Conservation (phyloP, 2,888 invertebrate species). For the Anodontia alba region DNA sequence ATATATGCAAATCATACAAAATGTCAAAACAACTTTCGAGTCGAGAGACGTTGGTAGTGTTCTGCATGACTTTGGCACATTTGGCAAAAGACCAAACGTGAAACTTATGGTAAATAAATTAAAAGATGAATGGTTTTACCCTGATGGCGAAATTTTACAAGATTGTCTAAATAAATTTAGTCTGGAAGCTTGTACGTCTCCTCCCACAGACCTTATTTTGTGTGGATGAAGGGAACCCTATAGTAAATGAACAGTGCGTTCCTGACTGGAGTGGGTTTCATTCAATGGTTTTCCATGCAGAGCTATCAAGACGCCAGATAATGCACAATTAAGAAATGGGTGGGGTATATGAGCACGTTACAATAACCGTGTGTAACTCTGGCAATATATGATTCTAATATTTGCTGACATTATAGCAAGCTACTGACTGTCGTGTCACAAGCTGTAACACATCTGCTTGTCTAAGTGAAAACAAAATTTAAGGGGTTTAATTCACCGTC, state of each 20-base stretch:
- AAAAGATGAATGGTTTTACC: neutral
- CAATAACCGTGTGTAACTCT: too few species aligned
- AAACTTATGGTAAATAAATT: neutral
- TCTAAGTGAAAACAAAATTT: too few species aligned
- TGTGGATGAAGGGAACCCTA: neutral
- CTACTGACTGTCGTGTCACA: too few species aligned
- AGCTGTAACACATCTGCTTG: too few species aligned
- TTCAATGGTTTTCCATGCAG: too few species aligned
- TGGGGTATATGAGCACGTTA: neutral
- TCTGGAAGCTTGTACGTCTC: neutral
- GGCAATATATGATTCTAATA: too few species aligned
- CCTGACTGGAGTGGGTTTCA: constrained; percentile 7
- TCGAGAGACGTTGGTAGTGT: neutral
- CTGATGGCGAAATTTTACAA: too few species aligned
- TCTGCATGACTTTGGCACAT: neutral
- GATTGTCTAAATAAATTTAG: neutral
- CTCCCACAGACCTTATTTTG: neutral
- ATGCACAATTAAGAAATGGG: neutral
- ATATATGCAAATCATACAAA: neutral
- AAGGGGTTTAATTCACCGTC: too few species aligned
- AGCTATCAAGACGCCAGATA: neutral
- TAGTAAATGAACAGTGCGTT: neutral
- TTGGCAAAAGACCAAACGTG: neutral
- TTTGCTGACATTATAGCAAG: too few species aligned
- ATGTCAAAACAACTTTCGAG: neutral